Evolutionary conservation across 2,113 vertebrate species (phyloP), one percentile per base, ranked within the genome.

Genomic region (Talpa occidentalis): DNA sequence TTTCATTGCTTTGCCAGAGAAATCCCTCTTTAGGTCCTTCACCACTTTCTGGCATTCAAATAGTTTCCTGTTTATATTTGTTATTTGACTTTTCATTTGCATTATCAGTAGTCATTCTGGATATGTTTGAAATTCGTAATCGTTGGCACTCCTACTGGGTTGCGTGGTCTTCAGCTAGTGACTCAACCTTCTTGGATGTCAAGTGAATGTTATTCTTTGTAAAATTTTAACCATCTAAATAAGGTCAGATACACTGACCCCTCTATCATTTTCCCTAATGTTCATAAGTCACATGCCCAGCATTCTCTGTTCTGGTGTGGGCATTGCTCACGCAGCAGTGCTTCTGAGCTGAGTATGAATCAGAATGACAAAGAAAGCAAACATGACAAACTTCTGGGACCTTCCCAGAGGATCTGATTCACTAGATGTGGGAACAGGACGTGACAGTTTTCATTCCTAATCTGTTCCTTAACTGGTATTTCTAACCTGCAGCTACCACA

Each of bases 221-320:
- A n/a, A 66, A 52, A 19, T 19, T 44, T 10, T 32, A 37, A 47
- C 42, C 32, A 5, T 52, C 22, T 44, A 6, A n/a, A 44, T 4
- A 21, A 37, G 54, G 35, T 22, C 37, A 19, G 22, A 2, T 66
- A 35, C 11, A 7, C 11, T 32, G 54, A 21, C 4, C 4, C 22
- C 32, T 40, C 37, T 30, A 15, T 15, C 28, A 10, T 44, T 32
- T 72, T 35, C 10, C 47, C 4, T 8, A 21, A 10, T 40, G 26
- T 54, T 74, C 6, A 21, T 22, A 0, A 0, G 8, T 56, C n/a
- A 15, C 1, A 12, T 15, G 0, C 37, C 59, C 52, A 8, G 32
- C 19, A 11, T 22, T 64, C 78, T 70, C 64, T 47, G n/a, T n/a
- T 52, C 6, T 15, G 24, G 2, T 24, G 8, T 84, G 24, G 62